Conservation (phyloP, 2,888 invertebrate genomes). For the Stenichneumon culpator region DNA sequence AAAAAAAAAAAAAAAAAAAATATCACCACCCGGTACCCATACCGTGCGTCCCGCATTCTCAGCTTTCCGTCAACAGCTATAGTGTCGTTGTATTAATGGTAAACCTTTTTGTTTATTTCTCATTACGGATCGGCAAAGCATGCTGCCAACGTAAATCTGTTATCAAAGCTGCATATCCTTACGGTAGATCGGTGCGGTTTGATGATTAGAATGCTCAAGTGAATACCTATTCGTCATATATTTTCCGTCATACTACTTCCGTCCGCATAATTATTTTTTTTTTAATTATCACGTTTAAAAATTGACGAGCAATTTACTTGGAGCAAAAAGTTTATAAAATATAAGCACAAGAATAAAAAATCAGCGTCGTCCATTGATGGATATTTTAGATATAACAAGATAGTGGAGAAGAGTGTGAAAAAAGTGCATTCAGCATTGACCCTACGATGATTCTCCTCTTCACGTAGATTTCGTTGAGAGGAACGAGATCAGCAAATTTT, state of each 20-base stretch:
- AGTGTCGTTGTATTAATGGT: constrained; percentile 53
- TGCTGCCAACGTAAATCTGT: constrained; percentile 65
- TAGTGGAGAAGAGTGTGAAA: not conserved
- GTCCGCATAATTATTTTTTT: not conserved
- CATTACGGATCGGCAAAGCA: constrained; percentile 62
- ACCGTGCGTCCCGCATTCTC: not conserved
- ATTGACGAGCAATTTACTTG: not conserved
- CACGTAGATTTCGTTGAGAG: not conserved
- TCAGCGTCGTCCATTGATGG: constrained; percentile 2
- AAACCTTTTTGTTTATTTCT: constrained; percentile 15
- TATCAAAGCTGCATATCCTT: constrained; percentile 53
- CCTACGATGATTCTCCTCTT: not conserved
- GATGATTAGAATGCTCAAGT: not conserved
- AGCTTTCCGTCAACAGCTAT: constrained; percentile 52
- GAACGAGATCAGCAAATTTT: not conserved
- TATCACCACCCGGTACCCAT: not conserved
- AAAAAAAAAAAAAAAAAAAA: not conserved
- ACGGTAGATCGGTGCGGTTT: constrained; percentile 39
- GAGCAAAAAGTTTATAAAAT: not conserved
- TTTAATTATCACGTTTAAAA: not conserved
- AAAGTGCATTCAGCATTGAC: not conserved
- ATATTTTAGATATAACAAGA: not conserved
- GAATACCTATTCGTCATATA: not conserved
- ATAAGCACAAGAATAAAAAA: not conserved
- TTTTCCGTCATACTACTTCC: not conserved